Percentiles rank a stretch among this genome's conserved stretches.
phyloP scores from a whole-genome alignment of 1,140 invertebrate genomes.

The Zaprionus africanus region DNA sequence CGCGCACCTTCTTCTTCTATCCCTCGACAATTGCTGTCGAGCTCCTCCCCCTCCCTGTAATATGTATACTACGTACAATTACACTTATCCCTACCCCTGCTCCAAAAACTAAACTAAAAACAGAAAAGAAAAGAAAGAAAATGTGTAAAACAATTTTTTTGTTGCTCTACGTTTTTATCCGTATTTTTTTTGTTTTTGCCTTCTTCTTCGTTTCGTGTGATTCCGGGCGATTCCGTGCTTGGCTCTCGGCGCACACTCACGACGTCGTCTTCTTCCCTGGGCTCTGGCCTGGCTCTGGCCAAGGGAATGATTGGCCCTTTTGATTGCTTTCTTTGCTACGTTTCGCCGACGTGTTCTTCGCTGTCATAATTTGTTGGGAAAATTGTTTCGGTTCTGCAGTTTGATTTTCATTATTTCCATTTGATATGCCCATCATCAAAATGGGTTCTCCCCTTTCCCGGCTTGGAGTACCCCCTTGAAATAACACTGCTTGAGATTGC shows the following conservation, averaged over 20 bases:
- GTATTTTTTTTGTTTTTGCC: constrained; percentile 8
- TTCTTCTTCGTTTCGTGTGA: constrained; percentile 17
- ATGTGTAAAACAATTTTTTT: constrained; percentile 43
- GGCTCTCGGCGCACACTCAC: constrained; percentile 42
- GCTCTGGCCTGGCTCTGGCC: constrained; percentile 12
- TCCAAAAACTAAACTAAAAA: constrained; percentile 8
- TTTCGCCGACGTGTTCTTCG: constrained; percentile 11
- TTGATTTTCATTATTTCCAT: constrained; percentile 52
- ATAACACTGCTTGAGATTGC: constrained; percentile 13
- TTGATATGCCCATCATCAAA: constrained; percentile 35
- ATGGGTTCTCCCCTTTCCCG: constrained; percentile 10
- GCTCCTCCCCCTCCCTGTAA: not conserved
- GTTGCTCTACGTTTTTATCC: constrained; percentile 8
- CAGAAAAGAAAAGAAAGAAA: not conserved
- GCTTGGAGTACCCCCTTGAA: constrained; percentile 12
- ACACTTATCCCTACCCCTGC: constrained; percentile 1
- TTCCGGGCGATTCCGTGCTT: constrained; percentile 20
- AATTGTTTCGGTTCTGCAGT: constrained; percentile 58
- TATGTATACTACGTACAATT: constrained; percentile 34
- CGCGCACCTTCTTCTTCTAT: constrained; percentile 15
- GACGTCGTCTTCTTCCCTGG: constrained; percentile 20
- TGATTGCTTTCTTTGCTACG: constrained; percentile 55
- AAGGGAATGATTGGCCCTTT: constrained; percentile 49
- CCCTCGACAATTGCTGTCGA: constrained; percentile 13
- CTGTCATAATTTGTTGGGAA: constrained; percentile 61